phyloP scores from a whole-genome alignment of 2,888 invertebrate genomes.

The Leucozona laternaria region DNA sequence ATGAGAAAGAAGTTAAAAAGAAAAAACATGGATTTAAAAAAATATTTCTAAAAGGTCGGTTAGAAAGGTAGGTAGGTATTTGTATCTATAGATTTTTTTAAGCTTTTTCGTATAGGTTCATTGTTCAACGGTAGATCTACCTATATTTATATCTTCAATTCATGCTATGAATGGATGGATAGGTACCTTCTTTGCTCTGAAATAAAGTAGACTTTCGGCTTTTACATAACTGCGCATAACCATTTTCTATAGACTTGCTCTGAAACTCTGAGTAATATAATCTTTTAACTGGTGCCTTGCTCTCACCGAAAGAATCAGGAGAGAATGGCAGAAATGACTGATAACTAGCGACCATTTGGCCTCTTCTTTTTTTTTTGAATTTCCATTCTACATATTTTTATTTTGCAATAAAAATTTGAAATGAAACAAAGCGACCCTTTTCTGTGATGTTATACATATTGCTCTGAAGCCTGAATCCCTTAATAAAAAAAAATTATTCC shows the following conservation, averaged over 20 bases:
- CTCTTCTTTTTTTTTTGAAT: conserved; percentile 7
- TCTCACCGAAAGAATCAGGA: conserved; percentile 10
- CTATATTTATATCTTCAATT: background rate
- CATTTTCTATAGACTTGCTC: conserved; percentile 7
- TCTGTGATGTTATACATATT: background rate
- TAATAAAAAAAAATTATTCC: background rate
- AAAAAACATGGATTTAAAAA: background rate
- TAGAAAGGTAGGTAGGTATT: background rate
- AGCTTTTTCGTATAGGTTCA: background rate
- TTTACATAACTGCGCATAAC: conserved; percentile 30
- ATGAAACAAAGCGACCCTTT: conserved; percentile 16
- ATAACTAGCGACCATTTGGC: conserved; percentile 14
- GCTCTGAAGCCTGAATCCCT: background rate
- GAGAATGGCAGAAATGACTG: conserved; percentile 23
- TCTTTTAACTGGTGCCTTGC: conserved; percentile 8
- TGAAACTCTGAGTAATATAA: conserved; percentile 15
- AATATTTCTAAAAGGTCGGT: background rate
- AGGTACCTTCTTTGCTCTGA: background rate
- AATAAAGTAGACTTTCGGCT: background rate
- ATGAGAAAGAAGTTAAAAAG: conserved; percentile 3
- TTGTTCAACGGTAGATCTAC: background rate
- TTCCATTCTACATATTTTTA: background rate
- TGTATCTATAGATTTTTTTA: background rate
- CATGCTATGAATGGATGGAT: background rate
- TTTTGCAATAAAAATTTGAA: conserved; percentile 12